phyloP scores from a whole-genome alignment of 2,888 invertebrate species.

The Cheilosia impressa region DNA sequence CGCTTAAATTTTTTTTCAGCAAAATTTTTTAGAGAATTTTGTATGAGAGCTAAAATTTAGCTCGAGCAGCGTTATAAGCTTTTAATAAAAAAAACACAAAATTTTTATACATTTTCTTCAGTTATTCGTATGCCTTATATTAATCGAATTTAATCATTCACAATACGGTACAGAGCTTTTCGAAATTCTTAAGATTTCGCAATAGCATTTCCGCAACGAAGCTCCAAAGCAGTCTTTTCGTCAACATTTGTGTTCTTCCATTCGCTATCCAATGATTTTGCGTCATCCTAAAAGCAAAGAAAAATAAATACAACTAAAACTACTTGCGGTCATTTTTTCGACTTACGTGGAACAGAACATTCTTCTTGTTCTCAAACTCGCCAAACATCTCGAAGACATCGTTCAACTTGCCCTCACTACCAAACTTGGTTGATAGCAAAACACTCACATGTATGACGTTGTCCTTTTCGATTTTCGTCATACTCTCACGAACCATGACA shows the following conservation, averaged over 20 bases:
- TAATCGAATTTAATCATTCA: not conserved
- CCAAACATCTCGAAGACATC: constrained; percentile 83
- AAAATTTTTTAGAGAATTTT: too few species aligned
- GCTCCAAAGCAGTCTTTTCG: constrained; percentile 79
- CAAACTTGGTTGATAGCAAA: constrained; percentile 81
- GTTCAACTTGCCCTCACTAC: constrained; percentile 79
- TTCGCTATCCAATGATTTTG: constrained; percentile 79
- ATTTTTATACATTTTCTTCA: not conserved
- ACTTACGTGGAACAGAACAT: constrained; percentile 82
- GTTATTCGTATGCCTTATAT: constrained; percentile 5
- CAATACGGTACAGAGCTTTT: not conserved
- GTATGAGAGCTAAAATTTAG: too few species aligned
- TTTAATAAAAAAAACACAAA: too few species aligned
- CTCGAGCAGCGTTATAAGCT: too few species aligned
- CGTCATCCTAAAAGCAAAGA: constrained; percentile 79
- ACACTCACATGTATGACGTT: constrained; percentile 81
- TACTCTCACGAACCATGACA: constrained; percentile 79
- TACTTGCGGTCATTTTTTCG: not conserved
- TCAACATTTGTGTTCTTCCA: constrained; percentile 78
- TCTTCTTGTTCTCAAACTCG: constrained; percentile 78
- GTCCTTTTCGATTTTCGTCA: constrained; percentile 80
- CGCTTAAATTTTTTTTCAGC: too few species aligned
- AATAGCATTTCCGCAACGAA: constrained; percentile 78
- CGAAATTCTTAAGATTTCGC: constrained; percentile 36
- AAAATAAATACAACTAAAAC: not conserved